phyloP scores from a whole-genome alignment of 2,797 vertebrate genomes.

The Garrulus glandarius region DNA sequence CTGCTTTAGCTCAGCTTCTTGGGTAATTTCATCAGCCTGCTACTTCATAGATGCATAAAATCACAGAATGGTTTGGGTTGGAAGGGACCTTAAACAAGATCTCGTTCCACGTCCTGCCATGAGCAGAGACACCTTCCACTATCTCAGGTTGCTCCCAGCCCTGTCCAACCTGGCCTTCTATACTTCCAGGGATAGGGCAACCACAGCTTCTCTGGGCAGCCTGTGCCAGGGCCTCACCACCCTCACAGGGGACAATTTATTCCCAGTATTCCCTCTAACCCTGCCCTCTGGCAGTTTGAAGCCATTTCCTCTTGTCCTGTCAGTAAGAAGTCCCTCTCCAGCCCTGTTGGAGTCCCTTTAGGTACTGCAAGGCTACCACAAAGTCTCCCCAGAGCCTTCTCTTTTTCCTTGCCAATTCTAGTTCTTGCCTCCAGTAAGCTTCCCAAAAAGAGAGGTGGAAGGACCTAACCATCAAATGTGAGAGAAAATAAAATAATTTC shows the following conservation, averaged over 20 bases:
- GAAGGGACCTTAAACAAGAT: not conserved
- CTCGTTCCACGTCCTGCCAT: not conserved
- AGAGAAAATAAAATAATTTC: slow-evolving; percentile 3
- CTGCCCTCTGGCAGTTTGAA: not conserved
- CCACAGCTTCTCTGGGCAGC: not conserved
- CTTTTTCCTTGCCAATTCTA: not conserved
- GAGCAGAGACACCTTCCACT: not conserved
- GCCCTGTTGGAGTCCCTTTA: not conserved
- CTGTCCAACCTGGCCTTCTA: not conserved
- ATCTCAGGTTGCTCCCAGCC: not conserved
- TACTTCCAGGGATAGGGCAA: not conserved
- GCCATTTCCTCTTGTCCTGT: not conserved
- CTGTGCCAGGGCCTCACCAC: too few relatives aligned
- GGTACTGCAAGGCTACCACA: not conserved
- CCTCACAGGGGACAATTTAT: not conserved
- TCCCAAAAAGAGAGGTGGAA: not conserved
- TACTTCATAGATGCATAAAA: not conserved
- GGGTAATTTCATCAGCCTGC: not conserved
- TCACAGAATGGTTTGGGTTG: not conserved
- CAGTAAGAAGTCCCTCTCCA: not conserved
- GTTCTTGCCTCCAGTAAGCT: not conserved
- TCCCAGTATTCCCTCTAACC: not conserved
- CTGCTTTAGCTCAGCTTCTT: not conserved
- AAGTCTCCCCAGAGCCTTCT: not conserved
- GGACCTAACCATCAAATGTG: not conserved